Base-by-base conservation (phyloP, 2,797 vertebrate genomes). In the Bradypodion pumilum region DNA sequence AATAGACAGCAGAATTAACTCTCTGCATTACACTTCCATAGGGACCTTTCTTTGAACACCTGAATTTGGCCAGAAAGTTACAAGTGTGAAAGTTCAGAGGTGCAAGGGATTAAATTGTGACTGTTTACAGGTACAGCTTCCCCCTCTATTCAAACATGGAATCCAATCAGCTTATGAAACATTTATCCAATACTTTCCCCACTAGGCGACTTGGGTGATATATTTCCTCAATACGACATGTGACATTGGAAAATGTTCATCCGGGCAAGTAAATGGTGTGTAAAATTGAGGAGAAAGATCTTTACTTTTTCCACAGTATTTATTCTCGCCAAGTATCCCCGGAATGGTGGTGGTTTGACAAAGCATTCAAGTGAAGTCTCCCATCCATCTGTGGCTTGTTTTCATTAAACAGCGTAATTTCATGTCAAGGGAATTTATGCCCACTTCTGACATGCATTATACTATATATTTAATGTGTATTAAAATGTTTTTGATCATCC, bases 271-370 rank as follows among this genome's bases (percentile, higher is more conserved):
- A 94, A 94, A 95, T 87, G 85, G 79, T 86, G 89, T 88, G 87
- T 90, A 94, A 94, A 94, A 93, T 87, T 94, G 85, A 92, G 87
- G 81, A 87, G 83, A 91, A 85, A 88, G 78, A 49, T 82, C 85
- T 87, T 87, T 74, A 88, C 73, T 89, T 90, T 92, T 92, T 85
- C 80, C 85, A 91, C 74, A 76, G 59, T 88, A 91, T 90, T 92
- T 93, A 92, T 86, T 88, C 70, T 90, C 90, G 84, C 69, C 82
- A 89, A 13, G 37, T 84, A 23, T 80, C 88, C 81, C 77, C 74
- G 78, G 82, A 88, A 85, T 42, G n/a, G 49, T 12, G 46, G 13
- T 59, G 72, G 79, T 35, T 10, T 91, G 90, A 82, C 85, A 86
- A 87, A 92, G 88, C 88, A 86, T 93, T 90, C 90, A 90, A n/a